A percentile compares a stretch with the other conserved stretches of the same genome.
phyloP scores from a whole-genome alignment of 1,140 invertebrate species.

The Drosophila quadrilineata region DNA sequence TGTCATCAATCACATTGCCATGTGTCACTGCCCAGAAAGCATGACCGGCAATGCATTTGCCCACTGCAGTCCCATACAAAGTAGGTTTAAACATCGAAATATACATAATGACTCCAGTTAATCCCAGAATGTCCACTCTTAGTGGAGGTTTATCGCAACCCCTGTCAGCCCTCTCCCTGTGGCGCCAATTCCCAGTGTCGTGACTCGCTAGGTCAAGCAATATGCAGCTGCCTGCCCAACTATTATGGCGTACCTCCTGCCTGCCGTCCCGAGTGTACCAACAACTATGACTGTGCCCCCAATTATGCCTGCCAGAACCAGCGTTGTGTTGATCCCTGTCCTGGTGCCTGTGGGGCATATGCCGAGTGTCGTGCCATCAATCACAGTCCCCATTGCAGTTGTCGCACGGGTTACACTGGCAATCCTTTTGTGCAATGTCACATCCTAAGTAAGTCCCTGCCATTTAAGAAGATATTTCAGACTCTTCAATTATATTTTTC shows the following conservation, averaged over 20 bases:
- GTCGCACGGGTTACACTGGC: slow-evolving; percentile 83
- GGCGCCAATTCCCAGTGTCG: slow-evolving; percentile 86
- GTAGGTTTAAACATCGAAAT: slow-evolving; percentile 74
- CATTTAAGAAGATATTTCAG: background rate
- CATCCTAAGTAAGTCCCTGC: slow-evolving; percentile 84
- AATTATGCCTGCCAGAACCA: slow-evolving; percentile 87
- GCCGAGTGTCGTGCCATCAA: slow-evolving; percentile 85
- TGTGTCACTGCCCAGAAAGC: slow-evolving; percentile 87
- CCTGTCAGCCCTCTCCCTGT: slow-evolving; percentile 89
- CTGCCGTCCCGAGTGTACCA: slow-evolving; percentile 86
- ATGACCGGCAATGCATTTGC: slow-evolving; percentile 90
- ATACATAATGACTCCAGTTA: background rate
- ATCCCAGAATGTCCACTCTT: background rate
- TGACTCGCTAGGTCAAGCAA: slow-evolving; percentile 83
- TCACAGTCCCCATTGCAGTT: slow-evolving; percentile 86
- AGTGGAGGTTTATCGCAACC: slow-evolving; percentile 78
- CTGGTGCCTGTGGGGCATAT: slow-evolving; percentile 86
- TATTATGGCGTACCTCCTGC: slow-evolving; percentile 85
- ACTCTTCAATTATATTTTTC: slow-evolving; percentile 1
- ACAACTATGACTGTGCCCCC: slow-evolving; percentile 86
- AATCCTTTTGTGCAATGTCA: slow-evolving; percentile 84
- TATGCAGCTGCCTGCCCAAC: slow-evolving; percentile 85
- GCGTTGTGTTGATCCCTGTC: slow-evolving; percentile 86
- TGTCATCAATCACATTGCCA: slow-evolving; percentile 89
- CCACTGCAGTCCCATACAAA: slow-evolving; percentile 76